These are phyloP conservation scores for Drosophila fulvimacula DNA, from an alignment of 2,888 invertebrate species.

Conservation along the genomic window DNA sequence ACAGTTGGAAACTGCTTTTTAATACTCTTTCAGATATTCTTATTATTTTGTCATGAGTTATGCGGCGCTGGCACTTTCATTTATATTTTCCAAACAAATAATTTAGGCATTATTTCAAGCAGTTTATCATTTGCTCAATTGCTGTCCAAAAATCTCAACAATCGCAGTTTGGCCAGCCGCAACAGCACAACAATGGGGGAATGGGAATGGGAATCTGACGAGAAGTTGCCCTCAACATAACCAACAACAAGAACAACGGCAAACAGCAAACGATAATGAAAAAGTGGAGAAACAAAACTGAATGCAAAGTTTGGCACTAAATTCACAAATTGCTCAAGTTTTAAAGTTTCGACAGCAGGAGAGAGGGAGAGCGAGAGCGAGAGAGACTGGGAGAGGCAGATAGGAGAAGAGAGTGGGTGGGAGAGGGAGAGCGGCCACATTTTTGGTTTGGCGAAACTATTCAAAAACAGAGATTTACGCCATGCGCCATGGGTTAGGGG, in stretches of 20 bases:
- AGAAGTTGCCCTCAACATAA: slow-evolving; percentile 14
- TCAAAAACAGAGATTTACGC: slow-evolving; percentile 75
- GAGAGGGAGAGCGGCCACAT: slow-evolving; percentile 1
- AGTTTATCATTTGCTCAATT: slow-evolving; percentile 61
- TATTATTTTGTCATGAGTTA: not conserved
- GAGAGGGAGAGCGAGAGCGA: not conserved
- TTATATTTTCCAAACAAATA: slow-evolving; percentile 22
- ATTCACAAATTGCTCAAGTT: slow-evolving; percentile 79
- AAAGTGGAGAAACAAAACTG: slow-evolving; percentile 66
- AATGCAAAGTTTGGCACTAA: slow-evolving; percentile 75
- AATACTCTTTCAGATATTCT: not conserved
- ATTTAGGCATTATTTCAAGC: slow-evolving; percentile 55
- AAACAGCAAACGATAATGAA: slow-evolving; percentile 66
- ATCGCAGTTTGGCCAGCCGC: slow-evolving; percentile 52
- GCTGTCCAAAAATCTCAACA: slow-evolving; percentile 43
- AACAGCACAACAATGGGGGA: slow-evolving; percentile 29
- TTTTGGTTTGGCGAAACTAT: slow-evolving; percentile 58
- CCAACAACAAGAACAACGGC: slow-evolving; percentile 22
- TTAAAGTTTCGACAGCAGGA: slow-evolving; percentile 70
- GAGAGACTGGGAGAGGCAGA: not conserved
- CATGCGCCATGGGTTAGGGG: not conserved
- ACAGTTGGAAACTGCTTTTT: not conserved
- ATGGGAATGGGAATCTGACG: slow-evolving; percentile 14
- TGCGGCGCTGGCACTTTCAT: not conserved
- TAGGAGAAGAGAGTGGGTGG: no score